phyloP scores from a whole-genome alignment of 2,888 invertebrate species.

The Protophormia terraenovae region DNA sequence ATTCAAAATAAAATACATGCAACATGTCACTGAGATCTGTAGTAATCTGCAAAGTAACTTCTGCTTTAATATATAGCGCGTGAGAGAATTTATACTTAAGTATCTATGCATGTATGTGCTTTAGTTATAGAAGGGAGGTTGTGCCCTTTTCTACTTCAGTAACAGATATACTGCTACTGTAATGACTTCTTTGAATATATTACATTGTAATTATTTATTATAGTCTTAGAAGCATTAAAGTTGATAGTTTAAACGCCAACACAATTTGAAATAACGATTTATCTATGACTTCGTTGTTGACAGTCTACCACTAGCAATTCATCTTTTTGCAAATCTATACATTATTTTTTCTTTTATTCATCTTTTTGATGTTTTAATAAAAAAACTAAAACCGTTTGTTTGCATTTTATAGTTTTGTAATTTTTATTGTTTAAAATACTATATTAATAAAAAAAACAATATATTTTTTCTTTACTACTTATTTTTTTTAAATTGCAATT shows the following conservation, averaged over 20 bases:
- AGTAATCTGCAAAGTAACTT: not conserved
- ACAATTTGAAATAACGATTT: slow-evolving; percentile 14
- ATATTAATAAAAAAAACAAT: not conserved
- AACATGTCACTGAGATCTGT: slow-evolving; percentile 29
- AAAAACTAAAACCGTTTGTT: not conserved
- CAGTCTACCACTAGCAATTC: slow-evolving; percentile 31
- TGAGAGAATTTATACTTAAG: slow-evolving; percentile 14
- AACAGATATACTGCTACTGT: not conserved
- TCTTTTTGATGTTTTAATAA: slow-evolving; percentile 34
- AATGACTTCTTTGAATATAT: not conserved
- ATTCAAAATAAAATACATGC: not conserved
- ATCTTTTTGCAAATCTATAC: slow-evolving; percentile 23
- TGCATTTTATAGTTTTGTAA: not conserved
- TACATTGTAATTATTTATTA: slow-evolving; percentile 1
- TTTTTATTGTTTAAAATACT: not conserved
- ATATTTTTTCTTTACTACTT: not conserved
- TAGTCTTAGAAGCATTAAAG: not conserved
- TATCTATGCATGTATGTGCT: not conserved
- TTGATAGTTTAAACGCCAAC: slow-evolving; percentile 18
- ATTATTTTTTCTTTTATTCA: not conserved
- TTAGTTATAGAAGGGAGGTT: not conserved
- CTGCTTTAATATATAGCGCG: slow-evolving; percentile 30
- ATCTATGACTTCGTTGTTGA: slow-evolving; percentile 31
- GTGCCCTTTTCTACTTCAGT: slow-evolving; percentile 42
- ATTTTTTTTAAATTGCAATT: not conserved